These are phyloP conservation scores for Sipha maydis DNA, from an alignment of 2,888 invertebrate species.

Conservation along the genomic window DNA sequence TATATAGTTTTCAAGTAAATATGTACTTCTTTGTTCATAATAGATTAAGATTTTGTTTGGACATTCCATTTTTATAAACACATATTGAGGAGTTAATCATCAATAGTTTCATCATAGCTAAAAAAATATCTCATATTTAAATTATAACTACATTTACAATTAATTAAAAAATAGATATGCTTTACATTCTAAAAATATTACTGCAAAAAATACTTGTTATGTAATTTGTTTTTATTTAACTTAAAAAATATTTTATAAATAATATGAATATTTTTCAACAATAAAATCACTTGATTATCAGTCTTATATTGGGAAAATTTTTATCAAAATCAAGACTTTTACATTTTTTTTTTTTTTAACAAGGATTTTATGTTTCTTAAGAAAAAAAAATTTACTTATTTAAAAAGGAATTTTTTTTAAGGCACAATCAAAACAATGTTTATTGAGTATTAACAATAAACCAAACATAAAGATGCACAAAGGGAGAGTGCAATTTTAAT, in stretches of 20 bases:
- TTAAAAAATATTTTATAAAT: background rate
- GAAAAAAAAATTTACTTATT: background rate
- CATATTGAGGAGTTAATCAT: background rate
- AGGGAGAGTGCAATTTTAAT: background rate
- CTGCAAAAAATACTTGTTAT: background rate
- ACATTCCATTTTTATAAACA: too few species aligned
- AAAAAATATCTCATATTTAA: background rate
- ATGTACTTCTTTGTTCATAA: too few species aligned
- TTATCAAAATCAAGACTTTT: background rate
- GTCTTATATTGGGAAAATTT: background rate
- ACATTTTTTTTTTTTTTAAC: background rate
- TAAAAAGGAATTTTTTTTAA: background rate
- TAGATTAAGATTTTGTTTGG: too few species aligned
- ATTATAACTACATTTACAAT: background rate
- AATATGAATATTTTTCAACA: background rate
- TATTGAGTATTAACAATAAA: background rate
- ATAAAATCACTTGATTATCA: background rate
- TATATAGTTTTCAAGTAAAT: too few species aligned
- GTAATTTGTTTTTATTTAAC: background rate
- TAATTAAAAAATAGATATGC: background rate
- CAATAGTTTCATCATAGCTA: background rate
- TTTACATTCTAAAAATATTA: background rate
- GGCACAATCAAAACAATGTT: background rate
- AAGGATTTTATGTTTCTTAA: background rate
- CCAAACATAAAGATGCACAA: background rate